phyloP scores from a whole-genome alignment of 2,113 vertebrate species.

The Pongo pygmaeus region DNA sequence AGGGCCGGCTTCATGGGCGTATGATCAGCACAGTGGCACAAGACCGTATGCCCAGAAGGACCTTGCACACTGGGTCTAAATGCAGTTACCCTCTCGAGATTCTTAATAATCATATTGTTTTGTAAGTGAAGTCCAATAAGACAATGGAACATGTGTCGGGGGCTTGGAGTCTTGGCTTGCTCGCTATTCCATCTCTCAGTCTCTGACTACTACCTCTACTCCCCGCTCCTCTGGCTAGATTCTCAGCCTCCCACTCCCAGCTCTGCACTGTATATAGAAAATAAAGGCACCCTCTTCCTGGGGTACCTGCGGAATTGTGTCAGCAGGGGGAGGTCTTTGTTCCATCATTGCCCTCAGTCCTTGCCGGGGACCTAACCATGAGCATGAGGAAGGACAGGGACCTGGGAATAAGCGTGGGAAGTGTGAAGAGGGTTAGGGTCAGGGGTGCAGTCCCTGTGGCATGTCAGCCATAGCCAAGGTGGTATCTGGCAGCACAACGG shows the following conservation, averaged over 20 bases:
- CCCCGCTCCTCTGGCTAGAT: background rate
- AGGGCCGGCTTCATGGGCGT: background rate
- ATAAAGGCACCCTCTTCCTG: background rate
- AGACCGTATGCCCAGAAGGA: background rate
- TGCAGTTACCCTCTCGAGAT: background rate
- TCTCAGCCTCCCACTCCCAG: background rate
- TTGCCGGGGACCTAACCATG: background rate
- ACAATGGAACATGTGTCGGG: background rate
- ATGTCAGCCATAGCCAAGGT: background rate
- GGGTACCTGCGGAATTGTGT: background rate
- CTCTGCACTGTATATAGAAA: background rate
- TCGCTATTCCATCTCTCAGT: background rate
- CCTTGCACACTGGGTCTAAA: background rate
- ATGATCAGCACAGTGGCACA: background rate
- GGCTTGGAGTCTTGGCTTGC: background rate
- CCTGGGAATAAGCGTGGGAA: background rate
- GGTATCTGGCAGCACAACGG: background rate
- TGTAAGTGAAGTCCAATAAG: background rate
- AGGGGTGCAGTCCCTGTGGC: background rate
- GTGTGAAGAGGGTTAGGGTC: background rate
- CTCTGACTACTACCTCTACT: background rate
- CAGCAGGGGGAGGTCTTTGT: background rate
- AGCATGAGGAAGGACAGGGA: background rate
- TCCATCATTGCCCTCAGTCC: background rate
- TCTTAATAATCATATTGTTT: background rate